Evolutionary conservation across 2,797 vertebrate genomes (phyloP).

Genomic region (Pantherophis vulpinus): DNA sequence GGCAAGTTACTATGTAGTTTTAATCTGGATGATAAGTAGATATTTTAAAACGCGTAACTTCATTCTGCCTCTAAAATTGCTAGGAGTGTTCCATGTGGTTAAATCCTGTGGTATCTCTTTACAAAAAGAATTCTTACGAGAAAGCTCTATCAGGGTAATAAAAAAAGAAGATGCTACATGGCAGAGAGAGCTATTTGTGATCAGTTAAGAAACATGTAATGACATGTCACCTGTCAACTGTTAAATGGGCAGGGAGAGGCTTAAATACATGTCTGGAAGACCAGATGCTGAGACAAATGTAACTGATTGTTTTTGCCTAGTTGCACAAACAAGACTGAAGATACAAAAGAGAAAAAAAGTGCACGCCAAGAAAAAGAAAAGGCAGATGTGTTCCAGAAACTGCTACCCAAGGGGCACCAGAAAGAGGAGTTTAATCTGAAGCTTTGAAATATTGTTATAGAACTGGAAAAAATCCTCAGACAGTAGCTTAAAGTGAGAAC

Average conservation of each 20-base stretch:
- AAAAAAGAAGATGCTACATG: conserved; percentile 11
- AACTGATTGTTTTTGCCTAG: conserved; percentile 19
- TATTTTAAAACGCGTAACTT: conserved; percentile 6
- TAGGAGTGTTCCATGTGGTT: background rate
- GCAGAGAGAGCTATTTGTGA: background rate
- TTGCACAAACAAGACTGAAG: conserved; percentile 13
- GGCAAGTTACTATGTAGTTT: background rate
- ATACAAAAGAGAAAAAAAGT: background rate
- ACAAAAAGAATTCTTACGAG: conserved; percentile 14
- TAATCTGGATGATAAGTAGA: background rate
- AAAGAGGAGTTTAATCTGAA: background rate
- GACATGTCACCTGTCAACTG: conserved; percentile 7
- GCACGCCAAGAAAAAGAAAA: background rate
- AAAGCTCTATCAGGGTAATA: background rate
- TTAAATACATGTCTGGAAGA: conserved; percentile 6
- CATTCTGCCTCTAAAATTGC: background rate
- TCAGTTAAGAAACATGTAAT: conserved; percentile 10
- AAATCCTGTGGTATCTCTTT: background rate
- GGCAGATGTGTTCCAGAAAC: background rate
- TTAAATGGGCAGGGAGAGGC: background rate
- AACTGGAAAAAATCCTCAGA: background rate
- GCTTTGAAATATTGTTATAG: background rate
- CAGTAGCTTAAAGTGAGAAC: background rate
- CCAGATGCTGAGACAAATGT: background rate
- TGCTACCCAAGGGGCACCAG: background rate